Evolutionary conservation across 1,140 invertebrate species (phyloP).

Genomic region (Steinernema khuongi): DNA sequence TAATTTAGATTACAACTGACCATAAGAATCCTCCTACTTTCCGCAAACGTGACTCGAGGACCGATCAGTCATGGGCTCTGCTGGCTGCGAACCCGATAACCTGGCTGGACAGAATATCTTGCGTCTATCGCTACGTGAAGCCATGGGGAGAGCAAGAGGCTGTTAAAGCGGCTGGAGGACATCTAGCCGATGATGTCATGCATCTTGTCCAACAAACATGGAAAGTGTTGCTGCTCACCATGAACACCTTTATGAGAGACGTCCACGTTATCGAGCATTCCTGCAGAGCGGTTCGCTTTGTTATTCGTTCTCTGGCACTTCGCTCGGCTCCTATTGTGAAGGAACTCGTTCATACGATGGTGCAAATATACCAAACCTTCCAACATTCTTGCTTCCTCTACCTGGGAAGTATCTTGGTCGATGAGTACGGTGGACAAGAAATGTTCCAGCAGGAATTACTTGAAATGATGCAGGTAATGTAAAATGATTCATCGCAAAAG

Average conservation of each 20-base stretch:
- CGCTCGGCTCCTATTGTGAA: not conserved
- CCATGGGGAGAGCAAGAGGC: not conserved
- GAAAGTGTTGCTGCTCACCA: not conserved
- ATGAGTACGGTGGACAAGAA: not conserved
- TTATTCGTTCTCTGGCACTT: not conserved
- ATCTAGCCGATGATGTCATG: not conserved
- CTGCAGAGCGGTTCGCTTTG: not conserved
- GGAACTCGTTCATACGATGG: not conserved
- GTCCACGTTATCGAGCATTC: not conserved
- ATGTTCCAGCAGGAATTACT: not conserved
- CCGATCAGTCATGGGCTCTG: not conserved
- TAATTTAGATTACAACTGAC: not conserved
- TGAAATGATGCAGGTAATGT: not conserved
- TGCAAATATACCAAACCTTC: not conserved
- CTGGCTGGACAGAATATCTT: not conserved
- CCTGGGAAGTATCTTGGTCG: not conserved
- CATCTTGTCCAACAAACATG: not conserved
- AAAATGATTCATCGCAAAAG: not conserved
- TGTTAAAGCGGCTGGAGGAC: not conserved
- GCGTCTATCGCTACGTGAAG: not conserved
- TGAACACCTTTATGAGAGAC: not conserved
- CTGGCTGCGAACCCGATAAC: not conserved
- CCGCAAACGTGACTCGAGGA: not conserved
- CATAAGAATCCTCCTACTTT: not conserved
- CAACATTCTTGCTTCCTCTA: not conserved